A percentile compares a stretch with the other conserved stretches of the same genome.
phyloP scores from a whole-genome alignment of 2,888 invertebrate species.

The Amphipoea lucens region DNA sequence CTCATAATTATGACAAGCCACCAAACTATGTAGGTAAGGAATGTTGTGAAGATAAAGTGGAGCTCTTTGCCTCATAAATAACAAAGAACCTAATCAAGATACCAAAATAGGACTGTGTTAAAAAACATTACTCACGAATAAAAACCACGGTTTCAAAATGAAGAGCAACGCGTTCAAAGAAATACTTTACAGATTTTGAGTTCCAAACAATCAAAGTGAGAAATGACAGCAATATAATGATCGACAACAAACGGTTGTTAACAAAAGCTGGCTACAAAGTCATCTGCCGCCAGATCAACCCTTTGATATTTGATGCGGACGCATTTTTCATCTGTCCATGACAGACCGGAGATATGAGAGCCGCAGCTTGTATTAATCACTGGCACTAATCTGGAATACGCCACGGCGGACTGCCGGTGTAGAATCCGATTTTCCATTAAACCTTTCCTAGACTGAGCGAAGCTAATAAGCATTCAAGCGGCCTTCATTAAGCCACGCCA shows the following conservation, averaged over 20 bases:
- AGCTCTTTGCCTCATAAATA: constrained; percentile 21
- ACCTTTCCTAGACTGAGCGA: constrained; percentile 78
- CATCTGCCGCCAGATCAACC: constrained; percentile 60
- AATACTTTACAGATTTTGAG: constrained; percentile 40
- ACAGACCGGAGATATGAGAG: constrained; percentile 64
- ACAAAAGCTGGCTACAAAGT: constrained; percentile 62
- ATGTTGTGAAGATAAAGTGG: constrained; percentile 15
- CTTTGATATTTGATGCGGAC: constrained; percentile 69
- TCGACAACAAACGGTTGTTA: constrained; percentile 55
- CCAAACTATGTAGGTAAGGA: background rate
- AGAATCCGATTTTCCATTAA: constrained; percentile 78
- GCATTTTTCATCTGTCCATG: constrained; percentile 66
- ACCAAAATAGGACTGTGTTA: background rate
- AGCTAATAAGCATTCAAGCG: constrained; percentile 84
- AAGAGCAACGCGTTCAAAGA: constrained; percentile 27
- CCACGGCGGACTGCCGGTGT: constrained; percentile 76
- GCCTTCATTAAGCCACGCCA: constrained; percentile 82
- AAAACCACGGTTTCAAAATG: constrained; percentile 15
- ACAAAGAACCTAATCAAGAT: constrained; percentile 24
- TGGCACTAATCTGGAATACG: constrained; percentile 75
- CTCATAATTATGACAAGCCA: constrained; percentile 2
- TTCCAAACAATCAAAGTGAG: constrained; percentile 46
- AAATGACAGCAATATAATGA: constrained; percentile 51
- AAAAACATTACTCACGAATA: constrained; percentile 33
- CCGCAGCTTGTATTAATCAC: constrained; percentile 70